phyloP scores from a whole-genome alignment of 2,888 invertebrate genomes.

The Oithona nana region DNA sequence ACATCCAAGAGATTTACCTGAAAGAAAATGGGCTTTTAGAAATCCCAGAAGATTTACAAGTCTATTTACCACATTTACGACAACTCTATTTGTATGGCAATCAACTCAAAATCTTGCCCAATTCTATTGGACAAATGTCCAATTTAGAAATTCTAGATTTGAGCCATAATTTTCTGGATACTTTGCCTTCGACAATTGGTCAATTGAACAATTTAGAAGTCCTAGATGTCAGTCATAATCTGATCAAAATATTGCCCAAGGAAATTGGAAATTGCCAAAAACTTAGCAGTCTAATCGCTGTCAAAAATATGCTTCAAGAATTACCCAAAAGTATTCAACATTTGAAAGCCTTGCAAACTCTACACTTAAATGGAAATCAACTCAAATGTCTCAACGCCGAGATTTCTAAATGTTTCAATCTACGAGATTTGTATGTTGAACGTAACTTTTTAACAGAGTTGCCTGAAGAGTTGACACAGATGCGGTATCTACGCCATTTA shows the following conservation, averaged over 20 bases:
- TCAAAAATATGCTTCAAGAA: neutral
- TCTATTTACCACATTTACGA: neutral
- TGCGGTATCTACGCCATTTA: neutral
- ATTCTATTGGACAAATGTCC: neutral
- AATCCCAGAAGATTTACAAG: neutral
- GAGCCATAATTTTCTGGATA: neutral
- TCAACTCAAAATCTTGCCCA: neutral
- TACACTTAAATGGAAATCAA: neutral
- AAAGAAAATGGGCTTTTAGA: constrained; percentile 7
- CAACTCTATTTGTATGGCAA: constrained; percentile 5
- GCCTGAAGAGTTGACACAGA: neutral
- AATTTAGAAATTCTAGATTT: neutral
- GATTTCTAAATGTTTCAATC: neutral
- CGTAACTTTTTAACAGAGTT: neutral
- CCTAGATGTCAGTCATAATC: constrained; percentile 8
- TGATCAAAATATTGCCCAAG: neutral
- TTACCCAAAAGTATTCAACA: neutral
- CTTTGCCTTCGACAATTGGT: neutral
- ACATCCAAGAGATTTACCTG: constrained; percentile 6
- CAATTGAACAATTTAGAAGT: neutral
- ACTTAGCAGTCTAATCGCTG: neutral
- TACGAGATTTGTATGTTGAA: constrained; percentile 3
- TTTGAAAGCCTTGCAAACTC: neutral
- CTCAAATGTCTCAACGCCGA: neutral
- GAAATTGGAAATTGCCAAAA: neutral